A percentile compares a stretch with the other conserved stretches of the same genome.
These are phyloP conservation scores for Oryzias melastigma DNA, from an alignment of 2,113 vertebrate species.

Conservation along the genomic window DNA sequence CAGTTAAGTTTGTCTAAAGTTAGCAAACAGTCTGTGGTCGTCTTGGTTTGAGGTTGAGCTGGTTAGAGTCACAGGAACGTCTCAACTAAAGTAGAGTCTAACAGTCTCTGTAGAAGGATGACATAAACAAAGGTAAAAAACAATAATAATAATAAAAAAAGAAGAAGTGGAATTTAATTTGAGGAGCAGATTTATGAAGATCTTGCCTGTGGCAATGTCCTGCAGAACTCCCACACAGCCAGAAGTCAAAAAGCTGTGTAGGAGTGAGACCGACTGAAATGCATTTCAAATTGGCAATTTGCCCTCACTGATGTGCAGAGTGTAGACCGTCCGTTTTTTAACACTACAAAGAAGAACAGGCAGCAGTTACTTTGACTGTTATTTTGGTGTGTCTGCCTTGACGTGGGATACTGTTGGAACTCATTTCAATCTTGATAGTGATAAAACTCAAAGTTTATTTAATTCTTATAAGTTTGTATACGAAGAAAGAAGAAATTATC, in stretches of 20 bases:
- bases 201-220: constrained; percentile 56
- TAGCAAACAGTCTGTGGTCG: too few species aligned
- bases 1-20: too few species aligned
- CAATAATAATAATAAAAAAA: neutral
- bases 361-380: constrained; percentile 16
- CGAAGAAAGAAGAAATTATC: too few species aligned
- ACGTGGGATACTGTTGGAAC: neutral
- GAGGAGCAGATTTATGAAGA: constrained; percentile 56
- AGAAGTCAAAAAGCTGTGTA: constrained; percentile 56
- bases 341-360: constrained; percentile 32
- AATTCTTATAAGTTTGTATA: too few species aligned
- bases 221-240: constrained; percentile 69
- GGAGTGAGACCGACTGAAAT: constrained; percentile 70
- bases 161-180: constrained; percentile 47
- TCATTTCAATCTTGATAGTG: too few species aligned
- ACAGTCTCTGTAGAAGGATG: constrained; percentile 25
- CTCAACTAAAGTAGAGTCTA: constrained; percentile 23
- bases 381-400: constrained; percentile 13
- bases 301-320: constrained; percentile 51
- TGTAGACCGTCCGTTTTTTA: constrained; percentile 30
- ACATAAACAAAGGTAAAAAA: constrained; percentile 17
- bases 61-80: too few species aligned
- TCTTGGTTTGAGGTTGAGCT: too few species aligned
- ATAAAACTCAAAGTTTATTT: too few species aligned
- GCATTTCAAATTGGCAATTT: constrained; percentile 47